Conservation (phyloP, 2,888 invertebrate genomes). For the Erynnis tages region DNA sequence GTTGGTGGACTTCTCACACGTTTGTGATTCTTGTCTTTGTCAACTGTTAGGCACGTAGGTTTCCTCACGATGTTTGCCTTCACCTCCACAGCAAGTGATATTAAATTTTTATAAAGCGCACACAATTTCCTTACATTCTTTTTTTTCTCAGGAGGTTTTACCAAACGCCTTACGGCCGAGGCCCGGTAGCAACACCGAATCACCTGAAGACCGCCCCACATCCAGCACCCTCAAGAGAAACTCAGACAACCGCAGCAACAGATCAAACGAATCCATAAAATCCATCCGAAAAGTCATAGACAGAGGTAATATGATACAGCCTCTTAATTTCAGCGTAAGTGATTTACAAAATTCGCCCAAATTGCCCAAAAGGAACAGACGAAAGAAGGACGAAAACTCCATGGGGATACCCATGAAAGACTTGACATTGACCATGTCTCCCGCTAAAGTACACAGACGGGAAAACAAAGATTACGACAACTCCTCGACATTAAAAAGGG, state of each 20-base stretch:
- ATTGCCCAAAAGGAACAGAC: constrained; percentile 55
- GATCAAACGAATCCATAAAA: constrained; percentile 65
- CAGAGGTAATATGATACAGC: constrained; percentile 71
- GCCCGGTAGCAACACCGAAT: constrained; percentile 86
- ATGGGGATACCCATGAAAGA: constrained; percentile 69
- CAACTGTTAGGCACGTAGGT: no score
- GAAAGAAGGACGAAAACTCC: constrained; percentile 55
- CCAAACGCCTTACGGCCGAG: constrained; percentile 73
- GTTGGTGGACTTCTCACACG: no score
- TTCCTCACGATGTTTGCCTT: no score
- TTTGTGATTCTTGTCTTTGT: no score
- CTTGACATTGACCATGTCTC: constrained; percentile 62
- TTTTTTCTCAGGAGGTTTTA: constrained; percentile 66
- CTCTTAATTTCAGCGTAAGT: constrained; percentile 73
- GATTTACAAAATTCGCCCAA: constrained; percentile 72
- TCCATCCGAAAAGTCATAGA: constrained; percentile 60
- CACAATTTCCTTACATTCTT: no score
- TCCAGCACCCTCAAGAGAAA: constrained; percentile 64
- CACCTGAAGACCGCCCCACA: constrained; percentile 81
- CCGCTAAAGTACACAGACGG: constrained; percentile 62
- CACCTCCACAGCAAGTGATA: no score
- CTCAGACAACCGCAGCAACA: constrained; percentile 51
- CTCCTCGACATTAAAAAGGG: constrained; percentile 80
- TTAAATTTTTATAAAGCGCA: no score
- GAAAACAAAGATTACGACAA: constrained; percentile 55